Evolutionary conservation across 2,888 invertebrate genomes (phyloP).

Genomic region (Drosophila pullipes): DNA sequence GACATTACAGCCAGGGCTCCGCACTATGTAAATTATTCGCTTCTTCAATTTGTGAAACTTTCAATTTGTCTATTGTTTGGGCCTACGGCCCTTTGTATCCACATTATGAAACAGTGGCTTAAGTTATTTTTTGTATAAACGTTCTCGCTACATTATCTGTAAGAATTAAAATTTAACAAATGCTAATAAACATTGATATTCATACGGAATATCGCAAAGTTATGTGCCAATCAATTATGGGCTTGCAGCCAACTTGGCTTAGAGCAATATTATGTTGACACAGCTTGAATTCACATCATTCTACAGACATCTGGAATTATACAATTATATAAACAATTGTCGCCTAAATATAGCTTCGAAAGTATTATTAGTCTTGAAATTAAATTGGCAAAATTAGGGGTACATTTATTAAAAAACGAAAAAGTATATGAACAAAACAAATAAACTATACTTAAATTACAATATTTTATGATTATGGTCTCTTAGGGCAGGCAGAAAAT

Average conservation of each 20-base stretch:
- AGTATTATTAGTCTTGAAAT: neutral
- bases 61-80: slow-evolving; percentile 32
- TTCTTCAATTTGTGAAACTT: slow-evolving; percentile 59
- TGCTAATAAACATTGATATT: slow-evolving; percentile 61
- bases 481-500: neutral
- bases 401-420: neutral
- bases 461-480: neutral
- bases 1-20: slow-evolving; percentile 31
- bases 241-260: slow-evolving; percentile 15
- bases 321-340: neutral
- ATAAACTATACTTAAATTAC: neutral
- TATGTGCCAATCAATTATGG: slow-evolving; percentile 16
- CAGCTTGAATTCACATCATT: neutral
- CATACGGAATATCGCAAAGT: slow-evolving; percentile 29
- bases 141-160: slow-evolving; percentile 54
- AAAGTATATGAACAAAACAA: neutral
- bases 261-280: slow-evolving; percentile 9
- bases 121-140: slow-evolving; percentile 68
- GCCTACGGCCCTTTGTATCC: slow-evolving; percentile 15
- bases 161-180: slow-evolving; percentile 53
- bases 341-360: neutral
- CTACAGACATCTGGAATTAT: neutral
- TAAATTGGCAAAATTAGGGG: neutral
- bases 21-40: slow-evolving; percentile 71
- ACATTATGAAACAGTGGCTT: slow-evolving; percentile 37